Base-by-base conservation (phyloP, 2,888 invertebrate species). In the Baronia brevicornis region DNA sequence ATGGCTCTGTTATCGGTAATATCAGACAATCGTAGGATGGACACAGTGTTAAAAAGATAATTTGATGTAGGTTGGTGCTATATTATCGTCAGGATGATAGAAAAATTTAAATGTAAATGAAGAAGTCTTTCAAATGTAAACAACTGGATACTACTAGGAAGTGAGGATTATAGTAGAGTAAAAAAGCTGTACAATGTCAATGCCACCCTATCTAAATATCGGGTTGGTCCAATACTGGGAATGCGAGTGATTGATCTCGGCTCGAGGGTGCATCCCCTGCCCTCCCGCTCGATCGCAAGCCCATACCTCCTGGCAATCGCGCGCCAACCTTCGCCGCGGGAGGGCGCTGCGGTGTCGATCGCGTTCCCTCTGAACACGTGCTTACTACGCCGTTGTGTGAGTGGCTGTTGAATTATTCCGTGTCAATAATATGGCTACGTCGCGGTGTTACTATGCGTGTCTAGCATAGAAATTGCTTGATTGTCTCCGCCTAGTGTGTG, bases 251-350 rank as follows among this genome's bases (percentile, higher is more conserved):
- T 70, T 70, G 68, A 67, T 67, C 65, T 66, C 56, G 51, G 40
- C 39, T 36, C 49, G 62, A 66, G 78, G 79, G 77, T 72, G 73
- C 71, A 71, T 67, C 71, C 75, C 72, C 70, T 67, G 55, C 68
- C 63, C 67, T 51, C 49, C 63, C 64, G 58, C 51, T 56, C 41
- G 37, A 46, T 51, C 44, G 42, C 37, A n/a, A n/a, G n/a, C 48
- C 44, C 43, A 46, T 50, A 48, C 49, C 47, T 50, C 59, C 59
- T 68, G 62, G 64, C 82, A 82, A 68, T 72, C 72, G 82, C 77
- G 78, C 80, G 80, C 77, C 63, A 66, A 67, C 75, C 73, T 66
- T 60, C 52, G 80, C 68, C 77, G 79, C 68, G 79, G 60, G 75
- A 77, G 78, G 82, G 78, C 79, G 79, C 60, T 54, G 48, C 44